Base-by-base conservation (phyloP, 2,888 invertebrate genomes). In the Polymixis lichenea region DNA sequence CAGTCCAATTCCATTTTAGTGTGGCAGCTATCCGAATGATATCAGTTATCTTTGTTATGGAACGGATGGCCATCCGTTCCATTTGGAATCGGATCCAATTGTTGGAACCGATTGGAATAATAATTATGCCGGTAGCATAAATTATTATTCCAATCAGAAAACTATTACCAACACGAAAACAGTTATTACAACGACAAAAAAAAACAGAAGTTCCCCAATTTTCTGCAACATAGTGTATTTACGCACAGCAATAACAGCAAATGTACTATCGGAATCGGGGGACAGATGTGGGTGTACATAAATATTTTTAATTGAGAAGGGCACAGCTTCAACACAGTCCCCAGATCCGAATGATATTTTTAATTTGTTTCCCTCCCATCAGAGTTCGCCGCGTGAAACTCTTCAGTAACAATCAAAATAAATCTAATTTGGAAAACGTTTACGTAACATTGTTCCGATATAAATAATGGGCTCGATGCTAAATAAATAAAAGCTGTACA, bases 301-400 rank as follows among this genome's bases (percentile, higher is more conserved):
- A 74, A 74, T 81, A 74, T 74, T 81, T 74, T 75, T 19, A 75
- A 81, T 62, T 81, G 46, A 7, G 53, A 53, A 49, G 9, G 17
- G 38, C n/a, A 49, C n/a, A n/a, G 38, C 46, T 51, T 80, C 49
- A 28, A n/a, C n/a, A 64, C 5, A 17, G 43, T 25, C 28, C 43
- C 53, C 49, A 62, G 28, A 32, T n/a, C 46, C 25, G n/a, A 77
- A 68, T 55, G 15, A 83, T 83, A 68, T 83, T 83, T 79, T 79
- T 83, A 69, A 79, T 83, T 78, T 65, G 65, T 83, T 83, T 55
- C n/a, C 17, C 61, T n/a, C n/a, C 62, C 51, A 32, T 13, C 32
- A 64, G 51, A 58, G 62, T 49, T 64, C 46, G 55, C 55, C 25
- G 51, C 61, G 22, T 25, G 53, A 32, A 55, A 83, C 53, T 55